These are phyloP conservation scores for Drosophila ercepeae DNA, from an alignment of 1,140 invertebrate species.

Conservation along the genomic window DNA sequence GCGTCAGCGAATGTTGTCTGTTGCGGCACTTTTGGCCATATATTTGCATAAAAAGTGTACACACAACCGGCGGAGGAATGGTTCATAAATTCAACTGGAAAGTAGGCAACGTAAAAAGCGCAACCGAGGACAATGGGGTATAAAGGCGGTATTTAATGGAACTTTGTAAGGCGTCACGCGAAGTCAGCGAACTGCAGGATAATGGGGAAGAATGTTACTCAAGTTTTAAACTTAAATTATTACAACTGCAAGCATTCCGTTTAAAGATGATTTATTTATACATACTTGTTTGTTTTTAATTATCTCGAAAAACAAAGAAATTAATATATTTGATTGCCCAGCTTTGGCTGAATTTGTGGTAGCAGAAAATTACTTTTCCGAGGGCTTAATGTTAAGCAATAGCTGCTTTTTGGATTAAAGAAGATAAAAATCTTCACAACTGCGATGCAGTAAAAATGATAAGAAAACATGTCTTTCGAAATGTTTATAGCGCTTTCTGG, in stretches of 20 bases:
- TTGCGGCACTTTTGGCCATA: slow-evolving; percentile 41
- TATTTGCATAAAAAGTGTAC: slow-evolving; percentile 59
- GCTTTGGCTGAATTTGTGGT: neutral
- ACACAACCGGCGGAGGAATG: slow-evolving; percentile 31
- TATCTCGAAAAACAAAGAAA: neutral
- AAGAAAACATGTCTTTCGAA: neutral
- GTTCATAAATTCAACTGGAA: slow-evolving; percentile 48
- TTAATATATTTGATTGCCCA: neutral
- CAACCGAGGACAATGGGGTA: slow-evolving; percentile 30
- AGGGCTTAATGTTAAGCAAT: neutral
- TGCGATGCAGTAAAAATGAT: neutral
- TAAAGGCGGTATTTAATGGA: neutral
- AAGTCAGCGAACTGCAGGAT: neutral
- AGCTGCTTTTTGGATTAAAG: too few species aligned
- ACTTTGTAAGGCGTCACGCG: neutral
- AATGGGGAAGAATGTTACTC: neutral
- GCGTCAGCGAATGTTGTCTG: slow-evolving; percentile 44
- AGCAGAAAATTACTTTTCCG: neutral
- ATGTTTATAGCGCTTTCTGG: neutral
- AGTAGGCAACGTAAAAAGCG: slow-evolving; percentile 43
- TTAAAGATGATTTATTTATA: neutral
- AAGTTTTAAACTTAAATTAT: neutral
- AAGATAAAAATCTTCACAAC: neutral
- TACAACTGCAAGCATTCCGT: neutral
- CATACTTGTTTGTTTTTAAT: neutral